phyloP scores from a whole-genome alignment of 2,113 vertebrate species.

The Xiphophorus hellerii region DNA sequence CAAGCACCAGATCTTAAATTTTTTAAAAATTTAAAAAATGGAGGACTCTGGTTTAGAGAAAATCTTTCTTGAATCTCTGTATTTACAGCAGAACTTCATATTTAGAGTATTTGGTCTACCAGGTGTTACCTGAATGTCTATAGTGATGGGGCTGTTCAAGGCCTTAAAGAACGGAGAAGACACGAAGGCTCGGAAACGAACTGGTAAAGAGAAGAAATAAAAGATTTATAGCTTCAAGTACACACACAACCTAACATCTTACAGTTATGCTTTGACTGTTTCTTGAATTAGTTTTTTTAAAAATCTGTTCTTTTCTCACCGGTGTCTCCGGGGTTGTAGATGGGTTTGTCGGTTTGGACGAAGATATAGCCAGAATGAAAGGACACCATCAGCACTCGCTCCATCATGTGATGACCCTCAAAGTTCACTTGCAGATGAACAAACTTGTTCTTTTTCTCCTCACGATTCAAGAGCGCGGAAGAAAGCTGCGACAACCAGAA shows the following conservation, averaged over 20 bases:
- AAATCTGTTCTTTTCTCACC: slow-evolving; percentile 48
- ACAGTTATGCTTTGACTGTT: background rate
- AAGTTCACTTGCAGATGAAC: slow-evolving; percentile 70
- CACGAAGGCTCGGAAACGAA: slow-evolving; percentile 69
- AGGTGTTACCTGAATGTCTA: slow-evolving; percentile 73
- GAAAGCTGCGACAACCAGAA: slow-evolving; percentile 59
- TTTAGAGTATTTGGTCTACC: background rate
- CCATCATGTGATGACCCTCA: background rate
- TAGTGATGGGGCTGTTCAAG: slow-evolving; percentile 43
- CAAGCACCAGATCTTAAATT: background rate
- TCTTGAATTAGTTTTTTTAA: background rate
- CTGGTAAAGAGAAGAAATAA: slow-evolving; percentile 38
- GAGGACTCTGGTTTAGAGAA: background rate
- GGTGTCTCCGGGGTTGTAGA: slow-evolving; percentile 79
- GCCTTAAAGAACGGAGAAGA: slow-evolving; percentile 70
- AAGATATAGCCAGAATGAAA: slow-evolving; percentile 80
- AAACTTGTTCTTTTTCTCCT: slow-evolving; percentile 63
- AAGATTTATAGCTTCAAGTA: background rate
- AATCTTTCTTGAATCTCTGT: background rate
- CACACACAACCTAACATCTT: background rate
- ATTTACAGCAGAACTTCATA: background rate
- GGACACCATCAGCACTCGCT: slow-evolving; percentile 61
- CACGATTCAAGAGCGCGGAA: slow-evolving; percentile 41
- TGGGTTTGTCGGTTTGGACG: slow-evolving; percentile 81
- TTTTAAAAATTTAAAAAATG: background rate